A percentile compares a stretch with the other conserved stretches of the same genome.
phyloP scores from a whole-genome alignment of 2,888 invertebrate genomes.

The Timema podura region DNA sequence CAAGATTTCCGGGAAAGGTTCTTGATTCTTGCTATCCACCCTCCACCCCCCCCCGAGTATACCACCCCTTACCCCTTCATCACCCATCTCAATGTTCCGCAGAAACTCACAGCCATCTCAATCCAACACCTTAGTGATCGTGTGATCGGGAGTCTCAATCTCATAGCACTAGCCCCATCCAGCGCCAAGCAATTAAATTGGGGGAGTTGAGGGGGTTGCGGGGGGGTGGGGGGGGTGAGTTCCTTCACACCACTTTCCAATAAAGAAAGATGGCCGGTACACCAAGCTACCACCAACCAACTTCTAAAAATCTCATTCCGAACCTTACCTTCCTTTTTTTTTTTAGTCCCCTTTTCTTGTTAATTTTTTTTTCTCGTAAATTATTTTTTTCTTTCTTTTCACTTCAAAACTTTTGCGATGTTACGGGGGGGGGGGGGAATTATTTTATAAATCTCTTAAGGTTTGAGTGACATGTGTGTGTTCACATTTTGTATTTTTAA shows the following conservation, averaged over 20 bases:
- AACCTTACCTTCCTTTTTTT: slow-evolving; percentile 16
- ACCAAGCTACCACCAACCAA: slow-evolving; percentile 22
- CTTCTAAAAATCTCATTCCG: slow-evolving; percentile 31
- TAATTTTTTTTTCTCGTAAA: no score
- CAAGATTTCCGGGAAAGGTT: slow-evolving; percentile 23
- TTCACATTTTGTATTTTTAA: no score
- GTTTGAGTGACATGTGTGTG: no score
- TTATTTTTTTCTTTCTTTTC: neutral
- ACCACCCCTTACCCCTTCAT: neutral
- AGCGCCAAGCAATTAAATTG: slow-evolving; percentile 31
- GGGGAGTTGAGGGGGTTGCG: neutral
- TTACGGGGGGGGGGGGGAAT: neutral
- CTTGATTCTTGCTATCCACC: slow-evolving; percentile 13
- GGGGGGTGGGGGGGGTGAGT: neutral
- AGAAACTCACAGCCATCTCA: slow-evolving; percentile 19
- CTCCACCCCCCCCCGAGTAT: neutral
- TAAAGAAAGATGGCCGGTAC: slow-evolving; percentile 28
- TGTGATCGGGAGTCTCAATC: slow-evolving; percentile 19
- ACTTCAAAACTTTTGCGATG: slow-evolving; percentile 19
- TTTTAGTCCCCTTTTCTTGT: no score
- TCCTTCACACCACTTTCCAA: slow-evolving; percentile 29
- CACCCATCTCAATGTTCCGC: no score
- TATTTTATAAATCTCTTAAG: no score
- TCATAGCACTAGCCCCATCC: slow-evolving; percentile 8
- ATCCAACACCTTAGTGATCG: slow-evolving; percentile 21